A percentile compares a stretch with the other conserved stretches of the same genome.
These are phyloP conservation scores for Papilio elwesi DNA, from an alignment of 2,888 invertebrate genomes.

Conservation along the genomic window DNA sequence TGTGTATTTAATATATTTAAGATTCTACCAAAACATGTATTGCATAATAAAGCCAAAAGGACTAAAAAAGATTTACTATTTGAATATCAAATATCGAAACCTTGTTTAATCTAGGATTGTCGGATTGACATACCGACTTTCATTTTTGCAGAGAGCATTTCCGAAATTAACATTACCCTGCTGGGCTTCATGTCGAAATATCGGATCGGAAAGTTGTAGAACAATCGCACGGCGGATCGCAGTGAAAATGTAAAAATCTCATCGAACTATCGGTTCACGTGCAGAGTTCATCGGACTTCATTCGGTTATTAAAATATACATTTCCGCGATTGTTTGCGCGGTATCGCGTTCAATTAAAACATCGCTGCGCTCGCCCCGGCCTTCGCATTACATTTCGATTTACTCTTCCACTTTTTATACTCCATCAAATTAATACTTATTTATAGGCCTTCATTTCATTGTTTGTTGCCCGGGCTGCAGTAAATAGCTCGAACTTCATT, in stretches of 20 bases:
- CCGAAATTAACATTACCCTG: constrained; percentile 24
- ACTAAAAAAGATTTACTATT: neutral
- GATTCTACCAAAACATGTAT: too few species aligned
- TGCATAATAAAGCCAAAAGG: too few species aligned
- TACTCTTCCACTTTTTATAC: constrained; percentile 33
- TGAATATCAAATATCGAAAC: neutral
- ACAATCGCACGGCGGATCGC: neutral
- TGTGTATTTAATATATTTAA: too few species aligned
- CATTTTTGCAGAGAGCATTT: constrained; percentile 12
- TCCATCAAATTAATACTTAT: constrained; percentile 39
- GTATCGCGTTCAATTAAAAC: constrained; percentile 48
- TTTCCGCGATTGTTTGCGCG: constrained; percentile 44
- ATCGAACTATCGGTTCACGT: neutral
- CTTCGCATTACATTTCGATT: constrained; percentile 38
- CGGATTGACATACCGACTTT: neutral
- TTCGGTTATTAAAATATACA: constrained; percentile 48
- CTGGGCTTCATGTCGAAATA: constrained; percentile 1
- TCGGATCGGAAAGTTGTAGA: constrained; percentile 9
- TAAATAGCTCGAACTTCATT: constrained; percentile 14
- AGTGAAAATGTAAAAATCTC: constrained; percentile 27
- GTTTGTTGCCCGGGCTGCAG: constrained; percentile 7
- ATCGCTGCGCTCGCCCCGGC: constrained; percentile 27
- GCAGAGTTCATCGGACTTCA: constrained; percentile 40
- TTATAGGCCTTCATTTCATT: constrained; percentile 29
- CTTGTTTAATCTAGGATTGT: neutral